Base-by-base conservation (phyloP, 2,113 vertebrate species). In the Lepus americanus region DNA sequence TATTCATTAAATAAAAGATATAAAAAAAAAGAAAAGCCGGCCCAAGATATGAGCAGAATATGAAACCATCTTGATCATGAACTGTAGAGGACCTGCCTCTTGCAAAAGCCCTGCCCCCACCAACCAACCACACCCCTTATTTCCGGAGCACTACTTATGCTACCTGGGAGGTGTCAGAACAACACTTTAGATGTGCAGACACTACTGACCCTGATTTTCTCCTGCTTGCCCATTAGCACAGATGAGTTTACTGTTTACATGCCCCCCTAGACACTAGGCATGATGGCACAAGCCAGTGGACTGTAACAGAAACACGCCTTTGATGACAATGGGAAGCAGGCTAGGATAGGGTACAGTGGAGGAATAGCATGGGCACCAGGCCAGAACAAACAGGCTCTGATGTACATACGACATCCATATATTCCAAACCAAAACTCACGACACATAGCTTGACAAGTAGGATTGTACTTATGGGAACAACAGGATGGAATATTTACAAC, bases 401-500 rank as follows among this genome's bases (percentile, higher is more conserved):
- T 80, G 85, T 89, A 79, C 82, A 80, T 81, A 77, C 17, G 14
- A 64, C 25, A 0, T 39, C 96, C 59, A 51, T 90, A 81, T 95
- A 97, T 85, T 94, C 90, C 94, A 95, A 95, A 88, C 86, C 59
- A 36, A 96, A 97, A 80, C 61, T 91, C 82, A 33, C 3, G 59
- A 78, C 96, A 94, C 82, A 29, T 63, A 89, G 96, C 61, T 90
- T 95, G 93, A 96, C 92, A 91, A 94, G 86, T 81, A 86, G 87
- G 94, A 95, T 92, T 44, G 77, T 87, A 79, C 94, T 95, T 96
- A 83, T 66, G 91, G 78, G 94, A 94, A 96, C 83, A 84, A 86
- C 73, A 82, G 64, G 39, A 83, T n/a, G 90, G 90, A 95, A 86
- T 96, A 96, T 94, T 97, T 95, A 95, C 82, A 95, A 31, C 76